Percentiles rank a stretch among this genome's conserved stretches.
Conservation (phyloP, 2,113 vertebrate genomes). For the Sinocyclocheilus maitianheensis region DNA sequence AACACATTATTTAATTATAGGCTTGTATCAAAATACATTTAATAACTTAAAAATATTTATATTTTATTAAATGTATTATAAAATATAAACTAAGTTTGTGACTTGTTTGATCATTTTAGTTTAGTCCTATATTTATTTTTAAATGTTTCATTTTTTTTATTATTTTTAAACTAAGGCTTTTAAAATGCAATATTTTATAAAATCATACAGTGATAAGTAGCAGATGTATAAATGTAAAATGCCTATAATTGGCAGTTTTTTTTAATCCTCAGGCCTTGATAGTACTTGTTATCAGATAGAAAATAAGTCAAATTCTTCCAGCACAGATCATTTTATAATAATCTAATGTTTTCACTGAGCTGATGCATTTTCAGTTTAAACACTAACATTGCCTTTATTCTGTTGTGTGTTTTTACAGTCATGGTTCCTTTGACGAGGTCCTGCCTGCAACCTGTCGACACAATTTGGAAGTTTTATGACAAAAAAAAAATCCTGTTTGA, state of each 20-base stretch:
- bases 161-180: no score
- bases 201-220: no score
- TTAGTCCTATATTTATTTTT: neutral
- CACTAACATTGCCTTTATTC: constrained; percentile 29
- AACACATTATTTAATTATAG: no score
- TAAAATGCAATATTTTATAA: no score
- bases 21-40: no score
- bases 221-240: neutral
- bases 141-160: neutral
- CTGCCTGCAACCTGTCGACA: constrained; percentile 76
- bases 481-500: constrained; percentile 57
- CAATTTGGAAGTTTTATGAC: constrained; percentile 73
- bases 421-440: constrained; percentile 94
- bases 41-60: no score
- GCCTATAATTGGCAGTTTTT: neutral
- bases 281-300: no score
- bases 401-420: constrained; percentile 76
- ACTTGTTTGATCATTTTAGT: neutral
- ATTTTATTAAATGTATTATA: no score
- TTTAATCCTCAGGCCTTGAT: neutral
- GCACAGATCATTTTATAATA: no score
- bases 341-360: neutral
- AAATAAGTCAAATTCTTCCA: no score
- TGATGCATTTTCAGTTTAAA: neutral
- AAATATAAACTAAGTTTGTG: neutral